These are phyloP conservation scores for Perognathus longimembris DNA, from an alignment of 2,113 vertebrate species.

Conservation along the genomic window DNA sequence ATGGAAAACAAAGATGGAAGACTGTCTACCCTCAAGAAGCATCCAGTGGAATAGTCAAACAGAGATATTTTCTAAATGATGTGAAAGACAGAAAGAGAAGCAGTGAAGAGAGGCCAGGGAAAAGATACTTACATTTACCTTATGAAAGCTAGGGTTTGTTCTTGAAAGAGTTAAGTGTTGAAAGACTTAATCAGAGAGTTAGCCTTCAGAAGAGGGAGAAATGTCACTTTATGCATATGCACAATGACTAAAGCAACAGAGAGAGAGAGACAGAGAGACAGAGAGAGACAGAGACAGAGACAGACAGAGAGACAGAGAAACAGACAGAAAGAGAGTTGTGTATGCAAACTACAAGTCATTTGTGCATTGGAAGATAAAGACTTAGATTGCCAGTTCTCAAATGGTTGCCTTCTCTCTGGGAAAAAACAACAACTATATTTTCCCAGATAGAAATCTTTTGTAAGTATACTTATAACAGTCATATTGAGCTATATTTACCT, in stretches of 20 bases:
- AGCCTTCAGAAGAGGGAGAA: not conserved
- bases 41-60: not conserved
- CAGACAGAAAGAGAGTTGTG: not conserved
- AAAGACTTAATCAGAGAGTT: not conserved
- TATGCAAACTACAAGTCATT: not conserved
- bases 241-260: not conserved
- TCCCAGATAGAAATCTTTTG: not conserved
- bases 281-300: too few species aligned
- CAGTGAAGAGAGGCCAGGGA: not conserved
- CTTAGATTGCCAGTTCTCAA: not conserved
- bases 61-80: not conserved
- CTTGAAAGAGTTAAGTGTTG: not conserved
- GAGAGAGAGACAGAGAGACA: too few species aligned
- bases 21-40: conserved; percentile 9
- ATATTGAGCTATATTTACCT: conserved; percentile 59
- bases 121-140: not conserved
- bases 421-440: not conserved
- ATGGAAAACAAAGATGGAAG: not conserved
- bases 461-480: conserved; percentile 1
- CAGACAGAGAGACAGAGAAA: too few species aligned
- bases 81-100: not conserved
- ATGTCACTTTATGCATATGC: not conserved
- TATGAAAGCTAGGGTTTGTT: not conserved
- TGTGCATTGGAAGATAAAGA: not conserved
- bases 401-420: not conserved